These are phyloP conservation scores for Bergia sp. DNA, from an alignment of 92 coral and sea anemone species.

Conservation along the genomic window DNA sequence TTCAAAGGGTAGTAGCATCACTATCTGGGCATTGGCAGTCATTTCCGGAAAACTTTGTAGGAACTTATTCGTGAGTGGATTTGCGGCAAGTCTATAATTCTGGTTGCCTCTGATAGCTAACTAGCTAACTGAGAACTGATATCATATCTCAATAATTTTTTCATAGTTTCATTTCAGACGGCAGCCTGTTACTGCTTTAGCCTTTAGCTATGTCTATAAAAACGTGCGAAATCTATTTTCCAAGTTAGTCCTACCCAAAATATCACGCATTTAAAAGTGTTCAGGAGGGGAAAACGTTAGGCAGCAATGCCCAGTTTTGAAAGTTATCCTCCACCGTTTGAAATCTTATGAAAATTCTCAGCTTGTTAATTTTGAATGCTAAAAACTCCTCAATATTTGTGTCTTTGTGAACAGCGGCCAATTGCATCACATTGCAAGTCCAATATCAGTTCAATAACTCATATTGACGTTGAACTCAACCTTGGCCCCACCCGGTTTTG, in stretches of 20 bases:
- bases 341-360: not conserved
- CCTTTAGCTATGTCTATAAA: not conserved
- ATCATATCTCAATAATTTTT: too few species aligned
- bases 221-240: not conserved
- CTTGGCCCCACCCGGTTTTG: not conserved
- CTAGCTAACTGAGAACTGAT: too few species aligned
- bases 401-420: not conserved
- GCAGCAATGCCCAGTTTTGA: not conserved
- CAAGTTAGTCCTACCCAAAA: not conserved
- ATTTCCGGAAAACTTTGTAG: too few species aligned
- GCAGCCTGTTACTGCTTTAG: not conserved
- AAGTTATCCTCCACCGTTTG: too few species aligned
- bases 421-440: not conserved
- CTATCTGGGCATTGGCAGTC: too few species aligned
- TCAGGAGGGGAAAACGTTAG: too few species aligned
- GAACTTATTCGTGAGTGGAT: too few species aligned
- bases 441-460: not conserved
- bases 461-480: too few species aligned
- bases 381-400: not conserved
- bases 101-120: too few species aligned
- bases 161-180: not conserved
- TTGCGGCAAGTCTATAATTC: too few species aligned
- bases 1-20: too few species aligned
- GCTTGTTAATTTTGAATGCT: not conserved
- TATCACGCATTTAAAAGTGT: too few species aligned